These are phyloP conservation scores for Aphelinus certus DNA, from an alignment of 1,140 invertebrate species.

Conservation along the genomic window DNA sequence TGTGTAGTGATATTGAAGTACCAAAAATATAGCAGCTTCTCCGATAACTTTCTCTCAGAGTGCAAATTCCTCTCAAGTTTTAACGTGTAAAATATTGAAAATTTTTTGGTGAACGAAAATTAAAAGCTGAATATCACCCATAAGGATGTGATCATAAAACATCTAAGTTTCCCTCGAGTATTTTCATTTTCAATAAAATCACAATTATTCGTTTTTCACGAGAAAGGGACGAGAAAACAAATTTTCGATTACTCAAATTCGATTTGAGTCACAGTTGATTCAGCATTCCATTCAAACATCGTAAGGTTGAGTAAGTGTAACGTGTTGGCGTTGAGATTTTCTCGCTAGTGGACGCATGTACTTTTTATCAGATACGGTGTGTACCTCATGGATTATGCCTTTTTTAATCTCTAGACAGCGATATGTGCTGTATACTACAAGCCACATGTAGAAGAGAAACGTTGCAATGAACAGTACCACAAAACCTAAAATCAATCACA, in stretches of 20 bases:
- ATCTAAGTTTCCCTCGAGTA: no score
- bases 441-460: constrained; percentile 62
- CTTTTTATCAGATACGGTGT: constrained; percentile 47
- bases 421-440: constrained; percentile 66
- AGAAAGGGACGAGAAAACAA: no score
- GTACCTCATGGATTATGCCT: constrained; percentile 57
- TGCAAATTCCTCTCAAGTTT: no score
- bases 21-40: constrained; percentile 21
- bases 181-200: no score
- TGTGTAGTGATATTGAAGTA: background rate
- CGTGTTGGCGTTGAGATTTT: constrained; percentile 43
- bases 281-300: constrained; percentile 46
- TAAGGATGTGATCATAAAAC: no score
- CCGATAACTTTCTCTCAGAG: background rate
- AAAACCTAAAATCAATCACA: constrained; percentile 48
- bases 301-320: constrained; percentile 46
- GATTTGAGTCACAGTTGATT: no score
- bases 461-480: constrained; percentile 51
- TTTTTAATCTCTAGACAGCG: constrained; percentile 60
- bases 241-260: no score
- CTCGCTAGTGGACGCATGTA: constrained; percentile 25
- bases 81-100: no score
- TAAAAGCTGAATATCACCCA: no score
- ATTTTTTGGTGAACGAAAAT: no score
- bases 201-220: no score